Conservation (phyloP, 1,140 invertebrate species). For the Caenorhabditis briggsae region DNA sequence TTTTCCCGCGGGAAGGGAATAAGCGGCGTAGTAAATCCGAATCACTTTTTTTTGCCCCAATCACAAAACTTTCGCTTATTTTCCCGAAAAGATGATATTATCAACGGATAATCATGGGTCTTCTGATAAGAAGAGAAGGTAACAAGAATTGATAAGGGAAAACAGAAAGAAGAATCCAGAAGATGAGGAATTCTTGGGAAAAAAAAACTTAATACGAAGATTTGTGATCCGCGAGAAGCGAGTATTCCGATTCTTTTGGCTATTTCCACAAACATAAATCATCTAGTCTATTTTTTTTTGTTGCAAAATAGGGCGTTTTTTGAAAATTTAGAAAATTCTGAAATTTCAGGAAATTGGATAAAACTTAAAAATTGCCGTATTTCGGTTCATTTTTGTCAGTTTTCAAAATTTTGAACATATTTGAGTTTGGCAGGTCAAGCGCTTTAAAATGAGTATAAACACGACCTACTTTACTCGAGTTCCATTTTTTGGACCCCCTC, state of each 20-base stretch:
- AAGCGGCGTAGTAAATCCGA: not conserved
- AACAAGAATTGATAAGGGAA: not conserved
- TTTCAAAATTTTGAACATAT: too few relatives aligned
- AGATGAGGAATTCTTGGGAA: not conserved
- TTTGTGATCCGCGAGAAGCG: slow-evolving; percentile 4
- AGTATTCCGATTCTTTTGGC: not conserved
- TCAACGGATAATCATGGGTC: slow-evolving; percentile 9
- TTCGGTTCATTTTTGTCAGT: too few relatives aligned
- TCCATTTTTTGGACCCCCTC: too few relatives aligned
- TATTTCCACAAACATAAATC: not conserved
- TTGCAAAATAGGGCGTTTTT: not conserved
- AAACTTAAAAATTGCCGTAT: too few relatives aligned
- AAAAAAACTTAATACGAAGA: not conserved
- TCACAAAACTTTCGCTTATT: not conserved
- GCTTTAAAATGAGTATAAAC: too few relatives aligned
- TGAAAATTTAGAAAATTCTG: too few relatives aligned
- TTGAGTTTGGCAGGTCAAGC: too few relatives aligned
- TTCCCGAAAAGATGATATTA: not conserved
- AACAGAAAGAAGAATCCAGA: not conserved
- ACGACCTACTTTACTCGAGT: too few relatives aligned
- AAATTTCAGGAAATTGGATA: too few relatives aligned
- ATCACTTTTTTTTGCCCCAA: not conserved
- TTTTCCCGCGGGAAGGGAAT: not conserved
- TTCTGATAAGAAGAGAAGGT: not conserved
- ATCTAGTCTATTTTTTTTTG: too few relatives aligned